These are phyloP conservation scores for Eurois occulta DNA, from an alignment of 2,888 invertebrate species.

Conservation along the genomic window DNA sequence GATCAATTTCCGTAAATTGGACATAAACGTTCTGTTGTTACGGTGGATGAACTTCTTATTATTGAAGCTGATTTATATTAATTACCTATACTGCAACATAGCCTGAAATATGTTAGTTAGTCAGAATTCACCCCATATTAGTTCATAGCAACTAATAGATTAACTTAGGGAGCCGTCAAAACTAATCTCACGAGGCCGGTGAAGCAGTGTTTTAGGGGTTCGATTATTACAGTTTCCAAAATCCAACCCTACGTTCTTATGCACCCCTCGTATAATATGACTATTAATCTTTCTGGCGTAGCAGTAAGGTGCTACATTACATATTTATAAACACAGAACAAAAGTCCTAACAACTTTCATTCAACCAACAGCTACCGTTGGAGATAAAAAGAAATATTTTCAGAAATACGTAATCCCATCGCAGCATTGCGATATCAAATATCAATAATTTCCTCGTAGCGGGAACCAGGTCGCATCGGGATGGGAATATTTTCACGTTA, in stretches of 20 bases:
- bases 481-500: conserved; percentile 58
- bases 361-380: conserved; percentile 6
- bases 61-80: background rate
- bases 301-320: conserved; percentile 1
- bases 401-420: conserved; percentile 39
- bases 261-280: conserved; percentile 42
- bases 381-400: conserved; percentile 15
- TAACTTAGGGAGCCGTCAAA: conserved; percentile 1
- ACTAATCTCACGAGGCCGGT: conserved; percentile 6
- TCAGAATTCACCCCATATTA: background rate
- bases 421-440: conserved; percentile 53
- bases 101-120: background rate
- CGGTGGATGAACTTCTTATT: conserved; percentile 5
- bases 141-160: conserved; percentile 10
- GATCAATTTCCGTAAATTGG: conserved; percentile 34
- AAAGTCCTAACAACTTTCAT: conserved; percentile 2
- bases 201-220: conserved; percentile 33
- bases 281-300: conserved; percentile 45
- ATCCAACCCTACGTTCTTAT: conserved; percentile 16
- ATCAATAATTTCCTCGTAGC: conserved; percentile 53
- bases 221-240: conserved; percentile 51
- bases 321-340: conserved; percentile 6
- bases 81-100: background rate
- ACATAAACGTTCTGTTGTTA: conserved; percentile 16
- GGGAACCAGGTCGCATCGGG: conserved; percentile 54